Base-by-base conservation (phyloP, 92 coral and sea anemone genomes). In the Zoanthus sociatus region DNA sequence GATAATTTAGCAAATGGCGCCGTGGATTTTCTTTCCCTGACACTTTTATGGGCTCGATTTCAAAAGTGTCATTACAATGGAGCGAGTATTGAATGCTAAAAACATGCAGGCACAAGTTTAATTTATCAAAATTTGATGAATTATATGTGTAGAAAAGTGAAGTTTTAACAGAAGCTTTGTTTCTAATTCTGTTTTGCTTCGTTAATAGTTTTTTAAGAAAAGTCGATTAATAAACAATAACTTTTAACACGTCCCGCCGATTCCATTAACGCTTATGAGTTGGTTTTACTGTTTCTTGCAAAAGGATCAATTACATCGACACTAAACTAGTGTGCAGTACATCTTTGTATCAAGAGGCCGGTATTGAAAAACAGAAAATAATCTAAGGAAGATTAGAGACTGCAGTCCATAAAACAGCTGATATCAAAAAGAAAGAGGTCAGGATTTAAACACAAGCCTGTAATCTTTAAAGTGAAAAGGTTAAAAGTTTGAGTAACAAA, bases 1-100 rank as follows among this genome's bases (percentile, higher is more conserved):
- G 78, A 76, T 48, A 76, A 76, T 50, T 77, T 53, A 77, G 45
- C 82, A 76, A 48, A 76, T 77, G 82, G 82, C 82, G 82, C 82
- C 82, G 67, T 51, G 67, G 53, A 51, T 77, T 58, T 54, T 66
- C n/a, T n/a, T 75, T 53, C 66, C 67, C 45, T 77, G 82, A 77
- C 82, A 77, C 26, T 11, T 77, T 77, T 77, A 77, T 77, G 60
- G 68, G 63, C 64, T 50, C 67, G 68, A 21, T 77, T 33, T 77
- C 68, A 77, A 26, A 54, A 46, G 21, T 21, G 44, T 56, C 14
- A 32, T 12, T 4, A 53, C 17, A 30, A 20, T 53, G 66, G 12
- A 9, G 26, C 44, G 50, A 21, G 21, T 76, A 76, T 12, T 53
- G 21, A 69, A 31, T 11, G 44, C 74, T 20, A 20, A 32, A 77